These are phyloP conservation scores for Latrodectus elegans DNA, from an alignment of 2,888 invertebrate species.

Conservation along the genomic window DNA sequence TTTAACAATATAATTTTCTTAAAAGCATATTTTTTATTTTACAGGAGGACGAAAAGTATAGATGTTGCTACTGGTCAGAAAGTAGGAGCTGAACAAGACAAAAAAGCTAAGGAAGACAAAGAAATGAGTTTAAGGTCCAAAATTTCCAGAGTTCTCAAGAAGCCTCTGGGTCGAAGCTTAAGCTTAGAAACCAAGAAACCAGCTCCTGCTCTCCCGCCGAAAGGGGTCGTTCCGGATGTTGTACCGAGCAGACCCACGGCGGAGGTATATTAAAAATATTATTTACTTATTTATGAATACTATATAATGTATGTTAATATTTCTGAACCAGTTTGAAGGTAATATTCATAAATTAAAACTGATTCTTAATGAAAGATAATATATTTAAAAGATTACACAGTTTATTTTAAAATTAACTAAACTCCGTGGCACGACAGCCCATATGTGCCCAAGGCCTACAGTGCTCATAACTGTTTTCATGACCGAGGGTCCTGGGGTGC, in stretches of 20 bases:
- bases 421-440: no score
- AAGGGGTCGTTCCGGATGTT: slow-evolving; percentile 54
- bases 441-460: no score
- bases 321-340: no score
- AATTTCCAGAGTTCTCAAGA: slow-evolving; percentile 71
- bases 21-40: slow-evolving; percentile 73
- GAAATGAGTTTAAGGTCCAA: slow-evolving; percentile 71
- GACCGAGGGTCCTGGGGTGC: no score
- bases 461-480: no score
- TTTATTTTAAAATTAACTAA: no score
- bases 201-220: slow-evolving; percentile 49
- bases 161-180: slow-evolving; percentile 70
- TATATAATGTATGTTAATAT: no score
- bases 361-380: no score
- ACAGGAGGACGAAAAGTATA: slow-evolving; percentile 88
- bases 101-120: slow-evolving; percentile 69
- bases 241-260: slow-evolving; percentile 61
- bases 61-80: slow-evolving; percentile 78
- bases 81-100: slow-evolving; percentile 35
- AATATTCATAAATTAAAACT: no score
- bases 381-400: no score
- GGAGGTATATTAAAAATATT: slow-evolving; percentile 22
- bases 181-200: slow-evolving; percentile 61
- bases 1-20: no score
- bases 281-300: neutral